Evolutionary conservation across 2,888 invertebrate genomes (phyloP), one percentile per base, ranked within the genome.

Genomic region (Synanthedon andrenaeformis): DNA sequence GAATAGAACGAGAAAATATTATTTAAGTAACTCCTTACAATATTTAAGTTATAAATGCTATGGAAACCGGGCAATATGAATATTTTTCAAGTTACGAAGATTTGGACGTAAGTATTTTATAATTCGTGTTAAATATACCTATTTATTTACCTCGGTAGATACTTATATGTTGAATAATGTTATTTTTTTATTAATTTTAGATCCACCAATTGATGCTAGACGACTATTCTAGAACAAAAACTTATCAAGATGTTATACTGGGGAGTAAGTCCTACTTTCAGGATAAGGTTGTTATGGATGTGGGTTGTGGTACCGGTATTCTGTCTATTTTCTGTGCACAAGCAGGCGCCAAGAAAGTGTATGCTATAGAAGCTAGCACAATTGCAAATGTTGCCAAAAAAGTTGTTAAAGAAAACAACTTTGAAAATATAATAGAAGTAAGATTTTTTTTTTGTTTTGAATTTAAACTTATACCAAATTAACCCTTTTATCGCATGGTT

Each of bases 301-400:
- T 96, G 53, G 96, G 96, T 1, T 93, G 95, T 57, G 96, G 96
- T 1, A 94, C 94, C 14, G 95, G 97, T 28, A 95, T 98, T 62
- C 81, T 98, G 28, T 96, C 97, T 1, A 85, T 97, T 67, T 96
- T 96, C 78, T 96, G 95, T 76, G 97, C 95, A 45, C 81, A 92
- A 79, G 96, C 95, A 41, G 97, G 97, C n/a, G 97, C 97, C 4
- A 90, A 90, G 55, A 92, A 92, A 75, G 96, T 96, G 0, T 95
- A 92, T 74, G 94, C 96, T 8, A 90, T 96, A 1, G 96, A 96
- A 89, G 95, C 94, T 2, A 94, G 94, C 65, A 89, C 91, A 59
- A 76, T 93, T 42, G 92, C 92, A 4, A 79, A 85, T 64, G 73
- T 93, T 52, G 91, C 93, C 1, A 79, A 89, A 58, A 88, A 92